Evolutionary conservation across 64 coral and sea anemone species (phyloP), one percentile per base, ranked within the genome.

Genomic region (Dendronephthya gigantea): DNA sequence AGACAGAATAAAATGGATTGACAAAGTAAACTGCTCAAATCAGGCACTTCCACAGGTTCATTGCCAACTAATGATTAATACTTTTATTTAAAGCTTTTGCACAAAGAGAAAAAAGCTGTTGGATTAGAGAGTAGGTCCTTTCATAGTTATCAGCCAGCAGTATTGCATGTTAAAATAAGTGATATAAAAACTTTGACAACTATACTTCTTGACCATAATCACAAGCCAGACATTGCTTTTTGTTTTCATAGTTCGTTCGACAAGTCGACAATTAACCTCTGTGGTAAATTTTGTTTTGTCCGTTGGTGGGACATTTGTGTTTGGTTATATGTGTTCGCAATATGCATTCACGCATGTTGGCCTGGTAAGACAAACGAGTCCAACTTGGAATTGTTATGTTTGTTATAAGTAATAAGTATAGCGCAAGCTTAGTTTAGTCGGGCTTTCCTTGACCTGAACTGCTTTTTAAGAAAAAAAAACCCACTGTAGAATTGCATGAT

Each of bases 321-420:
- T 96, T 93, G 94, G 89, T 27, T 96, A 70, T 27, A 51, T 93
- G 37, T 88, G 91, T 25, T 93, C 94, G 30, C 89, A 93, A 27
- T 96, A 90, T 89, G 94, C 94, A 3, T 93, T 96, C 43, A 85
- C 90, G n/a, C 81, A 89, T 37, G 40, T 89, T 45, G 89, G 87
- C 81, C 33, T 93, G 89, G 94, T 93, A 84, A 86, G 84, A 84
- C 68, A 59, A 13, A 82, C 36, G 37, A 3, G 9, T 34, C 32
- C n/a, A n/a, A n/a, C n/a, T n/a, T n/a, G n/a, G n/a, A n/a, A n/a
- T n/a, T n/a, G n/a, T n/a, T n/a, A n/a, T n/a, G n/a, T n/a, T n/a
- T n/a, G n/a, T n/a, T n/a, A n/a, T n/a, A n/a, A n/a, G n/a, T n/a
- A n/a, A n/a, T n/a, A n/a, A n/a, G n/a, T n/a, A n/a, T n/a, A n/a